phyloP scores from a whole-genome alignment of 2,888 invertebrate genomes.

The Epistrophe grossulariae region DNA sequence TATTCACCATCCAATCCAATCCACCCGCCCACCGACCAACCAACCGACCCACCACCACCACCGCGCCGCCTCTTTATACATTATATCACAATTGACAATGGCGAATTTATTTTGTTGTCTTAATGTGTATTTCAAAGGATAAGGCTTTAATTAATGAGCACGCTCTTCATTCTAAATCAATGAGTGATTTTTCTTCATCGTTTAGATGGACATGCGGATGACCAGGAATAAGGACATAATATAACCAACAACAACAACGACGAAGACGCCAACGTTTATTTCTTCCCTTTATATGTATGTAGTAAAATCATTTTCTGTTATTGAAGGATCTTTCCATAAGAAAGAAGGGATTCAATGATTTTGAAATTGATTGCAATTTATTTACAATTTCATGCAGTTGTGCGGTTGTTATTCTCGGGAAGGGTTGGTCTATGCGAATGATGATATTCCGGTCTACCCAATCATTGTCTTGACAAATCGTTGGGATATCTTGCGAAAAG shows the following conservation, averaged over 20 bases:
- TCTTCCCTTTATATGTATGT: slow-evolving; percentile 1
- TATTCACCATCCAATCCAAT: neutral
- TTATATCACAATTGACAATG: slow-evolving; percentile 67
- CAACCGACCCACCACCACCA: neutral
- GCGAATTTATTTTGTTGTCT: slow-evolving; percentile 70
- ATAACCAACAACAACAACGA: neutral
- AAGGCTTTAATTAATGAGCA: slow-evolving; percentile 75
- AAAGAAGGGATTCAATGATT: slow-evolving; percentile 57
- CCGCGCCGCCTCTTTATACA: slow-evolving; percentile 55
- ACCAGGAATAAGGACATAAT: neutral
- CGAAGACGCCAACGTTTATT: neutral
- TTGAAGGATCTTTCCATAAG: slow-evolving; percentile 51
- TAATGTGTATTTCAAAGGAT: slow-evolving; percentile 65
- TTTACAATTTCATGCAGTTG: slow-evolving; percentile 69
- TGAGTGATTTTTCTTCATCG: slow-evolving; percentile 69
- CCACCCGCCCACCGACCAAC: neutral
- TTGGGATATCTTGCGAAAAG: slow-evolving; percentile 45
- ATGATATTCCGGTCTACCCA: slow-evolving; percentile 50
- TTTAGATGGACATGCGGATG: slow-evolving; percentile 21
- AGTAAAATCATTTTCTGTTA: slow-evolving; percentile 42
- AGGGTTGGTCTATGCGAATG: neutral
- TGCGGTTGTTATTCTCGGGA: slow-evolving; percentile 35
- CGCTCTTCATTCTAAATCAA: slow-evolving; percentile 73
- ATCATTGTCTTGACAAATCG: slow-evolving; percentile 73
- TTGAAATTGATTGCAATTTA: slow-evolving; percentile 73